These are phyloP conservation scores for Aurelia sp. DNA, from an alignment of 30 jellyfish, hydroid and myxozoan species.

Conservation along the genomic window DNA sequence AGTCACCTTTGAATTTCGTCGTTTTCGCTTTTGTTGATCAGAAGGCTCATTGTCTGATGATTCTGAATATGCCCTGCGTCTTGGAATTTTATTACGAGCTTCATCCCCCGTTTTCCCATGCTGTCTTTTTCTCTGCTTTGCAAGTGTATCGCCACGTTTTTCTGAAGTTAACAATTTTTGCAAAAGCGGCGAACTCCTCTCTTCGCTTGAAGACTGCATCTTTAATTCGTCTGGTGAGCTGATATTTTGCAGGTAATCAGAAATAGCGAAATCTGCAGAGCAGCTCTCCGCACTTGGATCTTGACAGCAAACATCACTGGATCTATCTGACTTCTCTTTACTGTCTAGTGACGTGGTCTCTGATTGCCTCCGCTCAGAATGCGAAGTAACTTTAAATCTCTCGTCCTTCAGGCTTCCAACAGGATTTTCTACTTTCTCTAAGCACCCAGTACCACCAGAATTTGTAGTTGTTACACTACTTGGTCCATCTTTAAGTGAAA, in stretches of 20 bases:
- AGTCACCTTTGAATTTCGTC: neutral
- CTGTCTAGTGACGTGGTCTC: neutral
- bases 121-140: neutral
- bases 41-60: neutral
- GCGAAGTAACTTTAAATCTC: no score
- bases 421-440: no score
- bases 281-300: neutral
- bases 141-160: neutral
- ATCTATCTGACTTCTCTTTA: neutral
- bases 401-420: no score
- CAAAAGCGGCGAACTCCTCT: neutral
- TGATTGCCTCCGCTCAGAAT: neutral
- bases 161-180: neutral
- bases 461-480: neutral
- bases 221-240: neutral
- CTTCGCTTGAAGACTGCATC: neutral
- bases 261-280: neutral
- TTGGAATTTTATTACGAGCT: neutral
- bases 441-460: neutral
- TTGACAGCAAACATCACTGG: neutral
- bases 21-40: conserved; percentile 22
- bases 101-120: neutral
- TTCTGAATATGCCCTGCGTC: neutral
- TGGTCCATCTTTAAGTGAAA: conserved; percentile 25
- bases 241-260: neutral